A percentile compares a stretch with the other conserved stretches of the same genome.
Conservation (phyloP, 2,113 vertebrate species). For the Coptodon rendalli region DNA sequence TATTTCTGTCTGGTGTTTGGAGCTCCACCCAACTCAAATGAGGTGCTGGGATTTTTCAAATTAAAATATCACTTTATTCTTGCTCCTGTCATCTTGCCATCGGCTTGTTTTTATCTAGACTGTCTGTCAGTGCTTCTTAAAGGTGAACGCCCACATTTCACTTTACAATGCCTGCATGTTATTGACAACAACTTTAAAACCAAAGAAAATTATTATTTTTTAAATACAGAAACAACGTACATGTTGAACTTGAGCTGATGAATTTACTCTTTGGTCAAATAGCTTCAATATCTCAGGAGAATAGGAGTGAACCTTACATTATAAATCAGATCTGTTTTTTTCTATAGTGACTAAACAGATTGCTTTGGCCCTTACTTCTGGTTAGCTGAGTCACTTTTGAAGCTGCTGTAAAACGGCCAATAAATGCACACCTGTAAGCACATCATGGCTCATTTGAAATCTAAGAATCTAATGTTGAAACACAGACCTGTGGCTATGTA, state of each 20-base stretch:
- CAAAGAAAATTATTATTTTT: background rate
- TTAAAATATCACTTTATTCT: conserved; percentile 22
- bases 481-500: background rate
- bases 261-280: background rate
- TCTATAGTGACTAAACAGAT: background rate
- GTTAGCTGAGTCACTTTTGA: background rate
- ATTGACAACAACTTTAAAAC: background rate
- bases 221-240: background rate
- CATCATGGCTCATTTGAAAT: conserved; percentile 27
- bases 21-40: background rate
- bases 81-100: conserved; percentile 1
- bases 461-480: background rate
- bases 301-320: background rate
- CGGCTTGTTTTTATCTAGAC: background rate
- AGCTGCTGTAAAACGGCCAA: background rate
- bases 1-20: conserved; percentile 27
- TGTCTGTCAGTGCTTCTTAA: background rate
- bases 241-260: background rate
- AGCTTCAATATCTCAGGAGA: background rate
- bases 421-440: conserved; percentile 37
- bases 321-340: background rate
- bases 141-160: background rate
- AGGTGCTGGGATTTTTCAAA: background rate
- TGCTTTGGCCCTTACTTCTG: background rate
- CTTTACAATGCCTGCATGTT: background rate